Conservation (phyloP, 64 coral and sea anemone genomes). For the Catalaphyllia jardinei region DNA sequence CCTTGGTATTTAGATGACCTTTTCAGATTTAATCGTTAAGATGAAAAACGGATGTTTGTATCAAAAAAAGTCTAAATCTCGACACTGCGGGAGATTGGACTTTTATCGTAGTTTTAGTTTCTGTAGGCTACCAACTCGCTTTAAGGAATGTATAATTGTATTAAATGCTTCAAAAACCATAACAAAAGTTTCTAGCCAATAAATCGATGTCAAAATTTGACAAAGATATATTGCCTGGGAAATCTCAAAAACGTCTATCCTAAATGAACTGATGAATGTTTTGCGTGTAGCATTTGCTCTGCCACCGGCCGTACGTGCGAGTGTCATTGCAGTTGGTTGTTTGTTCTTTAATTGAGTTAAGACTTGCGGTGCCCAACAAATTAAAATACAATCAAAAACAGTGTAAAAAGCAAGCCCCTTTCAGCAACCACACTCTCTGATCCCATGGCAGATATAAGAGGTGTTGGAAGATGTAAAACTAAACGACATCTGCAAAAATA, state of each 20-base stretch:
- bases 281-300: background rate
- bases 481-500: background rate
- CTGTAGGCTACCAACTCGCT: background rate
- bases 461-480: background rate
- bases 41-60: background rate
- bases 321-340: background rate
- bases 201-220: background rate
- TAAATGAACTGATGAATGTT: background rate
- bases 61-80: background rate
- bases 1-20: too few species aligned
- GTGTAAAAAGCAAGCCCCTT: background rate
- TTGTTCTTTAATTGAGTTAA: background rate
- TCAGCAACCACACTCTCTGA: background rate
- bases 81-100: background rate
- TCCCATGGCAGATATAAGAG: background rate
- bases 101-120: background rate
- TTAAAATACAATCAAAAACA: conserved; percentile 10
- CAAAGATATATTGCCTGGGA: background rate
- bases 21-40: background rate
- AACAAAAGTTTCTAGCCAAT: background rate
- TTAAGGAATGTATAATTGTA: background rate
- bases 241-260: background rate
- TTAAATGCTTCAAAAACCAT: background rate
- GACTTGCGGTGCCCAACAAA: conserved; percentile 23
- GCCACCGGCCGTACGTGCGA: background rate